phyloP scores from a whole-genome alignment of 2,888 invertebrate genomes.

The Sesia bembeciformis region DNA sequence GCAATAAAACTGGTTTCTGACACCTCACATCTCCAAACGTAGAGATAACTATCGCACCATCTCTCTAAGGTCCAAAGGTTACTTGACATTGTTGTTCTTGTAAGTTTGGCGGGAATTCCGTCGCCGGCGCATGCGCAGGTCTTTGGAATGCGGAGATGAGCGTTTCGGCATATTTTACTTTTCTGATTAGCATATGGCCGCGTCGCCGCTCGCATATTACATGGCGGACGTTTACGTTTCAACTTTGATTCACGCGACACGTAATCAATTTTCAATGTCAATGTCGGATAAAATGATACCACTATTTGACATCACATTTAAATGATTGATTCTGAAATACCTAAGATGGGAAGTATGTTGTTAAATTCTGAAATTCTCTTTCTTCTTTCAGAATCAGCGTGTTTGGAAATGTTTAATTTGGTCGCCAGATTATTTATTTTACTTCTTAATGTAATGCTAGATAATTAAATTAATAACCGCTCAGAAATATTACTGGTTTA shows the following conservation, averaged over 20 bases:
- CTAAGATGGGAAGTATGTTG: too few relatives aligned
- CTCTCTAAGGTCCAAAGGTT: conserved; percentile 16
- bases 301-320: too few relatives aligned
- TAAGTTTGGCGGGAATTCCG: conserved; percentile 46
- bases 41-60: conserved; percentile 14
- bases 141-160: conserved; percentile 68
- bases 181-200: conserved; percentile 49
- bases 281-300: conserved; percentile 7
- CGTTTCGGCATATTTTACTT: conserved; percentile 40
- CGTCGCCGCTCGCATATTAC: conserved; percentile 28
- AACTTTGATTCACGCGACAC: conserved; percentile 12
- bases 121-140: conserved; percentile 26
- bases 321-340: too few relatives aligned
- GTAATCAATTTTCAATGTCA: conserved; percentile 14
- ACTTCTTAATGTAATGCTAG: too few relatives aligned
- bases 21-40: neutral
- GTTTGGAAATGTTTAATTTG: too few relatives aligned
- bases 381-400: too few relatives aligned
- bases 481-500: too few relatives aligned
- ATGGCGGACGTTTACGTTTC: conserved; percentile 12
- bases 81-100: conserved; percentile 18
- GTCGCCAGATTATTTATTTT: too few relatives aligned
- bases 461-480: too few relatives aligned
- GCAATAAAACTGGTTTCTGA: too few relatives aligned
- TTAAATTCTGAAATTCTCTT: too few relatives aligned